Evolutionary conservation across 2,113 vertebrate genomes (phyloP), one percentile per base, ranked within the genome.

Genomic region (Tragelaphus imberbis): DNA sequence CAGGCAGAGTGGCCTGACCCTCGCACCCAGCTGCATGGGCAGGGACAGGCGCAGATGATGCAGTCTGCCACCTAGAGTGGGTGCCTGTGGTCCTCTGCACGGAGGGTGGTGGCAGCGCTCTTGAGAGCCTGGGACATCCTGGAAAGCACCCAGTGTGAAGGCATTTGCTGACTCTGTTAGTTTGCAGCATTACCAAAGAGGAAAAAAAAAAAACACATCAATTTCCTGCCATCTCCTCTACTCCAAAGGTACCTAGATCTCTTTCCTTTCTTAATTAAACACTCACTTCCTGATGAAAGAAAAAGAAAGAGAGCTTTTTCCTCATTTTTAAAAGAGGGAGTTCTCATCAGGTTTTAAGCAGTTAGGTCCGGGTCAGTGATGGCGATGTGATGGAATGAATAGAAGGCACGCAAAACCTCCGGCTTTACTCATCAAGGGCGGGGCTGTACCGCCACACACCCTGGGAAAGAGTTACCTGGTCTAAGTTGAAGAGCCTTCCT

Each of bases 321-420:
- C 5, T 61, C 9, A 33, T 30, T 7, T 27, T 40, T n/a, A 25
- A 47, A 53, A 23, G 36, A 28, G 1, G 53, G 40, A 21, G 25
- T 51, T 77, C 49, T 51, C 3, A 4, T 3, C 2, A n/a, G 36
- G 36, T 16, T 23, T 30, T 6, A 16, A 14, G 1, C 27, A 28
- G 30, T 10, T 8, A 28, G n/a, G 11, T 33, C 53, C 0, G 0
- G 36, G 23, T 27, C 53, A 88, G 44, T 30, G 14, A 33, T 0
- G 11, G 15, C 7, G 6, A 9, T 3, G 9, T 2, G 17, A 36
- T 1, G 7, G 21, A 36, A 44, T 3, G 21, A 44, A 53, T 1
- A 0, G 30, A 71, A 71, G 13, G 15, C 47, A 36, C 7, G 13
- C 1, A 1, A 4, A 36, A 10, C n/a, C 58, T 88, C 51, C 1